These are phyloP conservation scores for Epinotia bilunana DNA, from an alignment of 2,888 invertebrate genomes.

Conservation along the genomic window DNA sequence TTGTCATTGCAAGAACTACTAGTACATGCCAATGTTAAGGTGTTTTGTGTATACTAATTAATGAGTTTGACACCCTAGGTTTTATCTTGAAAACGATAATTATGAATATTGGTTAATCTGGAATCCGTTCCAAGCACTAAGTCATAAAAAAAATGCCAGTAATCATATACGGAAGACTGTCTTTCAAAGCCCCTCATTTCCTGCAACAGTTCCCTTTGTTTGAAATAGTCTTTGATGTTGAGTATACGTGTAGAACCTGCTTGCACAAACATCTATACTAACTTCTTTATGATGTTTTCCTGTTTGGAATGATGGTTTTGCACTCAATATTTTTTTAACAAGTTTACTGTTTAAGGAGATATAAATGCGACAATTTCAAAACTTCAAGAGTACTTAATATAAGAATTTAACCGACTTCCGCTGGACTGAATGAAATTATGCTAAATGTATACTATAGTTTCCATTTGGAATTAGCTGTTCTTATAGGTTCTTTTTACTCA, in stretches of 20 bases:
- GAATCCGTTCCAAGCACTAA: background rate
- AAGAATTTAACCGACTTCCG: too few relatives aligned
- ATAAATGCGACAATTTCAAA: too few relatives aligned
- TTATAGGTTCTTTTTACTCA: too few relatives aligned
- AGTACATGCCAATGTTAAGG: too few relatives aligned
- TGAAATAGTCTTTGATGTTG: conserved; percentile 36
- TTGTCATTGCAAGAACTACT: too few relatives aligned
- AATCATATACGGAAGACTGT: conserved; percentile 17
- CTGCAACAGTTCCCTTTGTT: conserved; percentile 34
- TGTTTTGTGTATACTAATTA: too few relatives aligned
- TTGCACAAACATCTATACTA: conserved; percentile 20
- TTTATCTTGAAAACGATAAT: background rate
- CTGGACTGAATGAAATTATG: too few relatives aligned
- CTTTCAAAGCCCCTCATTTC: conserved; percentile 31
- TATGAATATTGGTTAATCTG: background rate
- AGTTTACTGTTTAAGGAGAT: background rate
- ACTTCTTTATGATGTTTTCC: conserved; percentile 7
- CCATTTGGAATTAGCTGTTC: too few relatives aligned
- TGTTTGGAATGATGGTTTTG: background rate
- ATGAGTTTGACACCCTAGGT: too few relatives aligned
- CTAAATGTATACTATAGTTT: too few relatives aligned
- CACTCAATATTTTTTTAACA: background rate
- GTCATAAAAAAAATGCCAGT: background rate
- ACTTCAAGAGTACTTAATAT: too few relatives aligned
- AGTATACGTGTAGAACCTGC: conserved; percentile 28